Evolutionary conservation across 2,888 invertebrate genomes (phyloP), one percentile per base, ranked within the genome.

Genomic region (Marronus borbonicus): DNA sequence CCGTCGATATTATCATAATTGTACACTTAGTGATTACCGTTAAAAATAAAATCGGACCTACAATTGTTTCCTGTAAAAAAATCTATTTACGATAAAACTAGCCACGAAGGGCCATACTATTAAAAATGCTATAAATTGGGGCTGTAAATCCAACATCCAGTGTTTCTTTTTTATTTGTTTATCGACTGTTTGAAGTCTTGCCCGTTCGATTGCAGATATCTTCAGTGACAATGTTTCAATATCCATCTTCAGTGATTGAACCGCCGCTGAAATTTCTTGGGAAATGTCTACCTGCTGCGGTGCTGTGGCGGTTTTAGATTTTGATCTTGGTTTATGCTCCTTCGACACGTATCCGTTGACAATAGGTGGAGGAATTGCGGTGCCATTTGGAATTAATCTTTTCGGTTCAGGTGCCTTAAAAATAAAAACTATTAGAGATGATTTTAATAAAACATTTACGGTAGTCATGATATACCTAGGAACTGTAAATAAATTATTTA

Each of bases 31-130:
- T 17, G 31, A n/a, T 14, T 52, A 28, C 8, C 28, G n/a, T 31
- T 50, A 60, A 68, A 70, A 62, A 60, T 75, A 58, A 65, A 49
- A 58, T 44, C 12, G 55, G 24, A 75, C 65, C 55, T 78, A 76
- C 60, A 62, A 44, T 8, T 76, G 68, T 76, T 79, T 83, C 64
- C 77, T 81, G 62, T 81, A 76, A 70, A 85, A 72, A 82, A 84
- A 86, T 80, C 86, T 83, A 80, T 86, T 86, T 82, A 87, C 83
- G 65, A 89, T 82, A 80, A 87, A 85, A 81, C 83, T 90, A 3
- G 91, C 92, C 66, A 93, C 80, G 84, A 94, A 90, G 4, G 94
- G 94, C 94, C 94, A 94, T 77, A 92, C 80, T 31, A 93, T 84
- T 81, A 94, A 86, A 80, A 94, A 89, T 69, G 90, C 85, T 72